Evolutionary conservation across 2,888 invertebrate species (phyloP).

Genomic region (Notodromas monacha): DNA sequence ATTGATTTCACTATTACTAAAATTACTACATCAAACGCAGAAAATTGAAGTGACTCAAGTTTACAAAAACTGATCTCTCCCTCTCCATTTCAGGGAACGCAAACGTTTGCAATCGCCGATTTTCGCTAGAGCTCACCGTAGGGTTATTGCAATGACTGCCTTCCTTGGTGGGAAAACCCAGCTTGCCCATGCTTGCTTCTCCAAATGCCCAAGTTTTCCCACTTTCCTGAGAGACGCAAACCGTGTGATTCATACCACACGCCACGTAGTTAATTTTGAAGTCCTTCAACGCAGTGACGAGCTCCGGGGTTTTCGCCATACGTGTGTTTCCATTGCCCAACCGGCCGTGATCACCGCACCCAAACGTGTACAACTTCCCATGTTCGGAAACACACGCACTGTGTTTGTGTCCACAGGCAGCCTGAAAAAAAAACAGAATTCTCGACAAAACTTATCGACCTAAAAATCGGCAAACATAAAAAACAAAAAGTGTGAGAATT

Average conservation of each 20-base stretch:
- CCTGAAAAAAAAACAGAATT: slow-evolving; percentile 15
- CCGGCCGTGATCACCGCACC: slow-evolving; percentile 29
- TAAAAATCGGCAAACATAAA: background rate
- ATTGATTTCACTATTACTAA: no score
- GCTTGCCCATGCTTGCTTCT: slow-evolving; percentile 29
- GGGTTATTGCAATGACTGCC: no score
- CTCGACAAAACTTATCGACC: background rate
- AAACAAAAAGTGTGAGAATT: no score
- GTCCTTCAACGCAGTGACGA: slow-evolving; percentile 21
- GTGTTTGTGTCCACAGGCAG: slow-evolving; percentile 28
- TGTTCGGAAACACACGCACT: slow-evolving; percentile 27
- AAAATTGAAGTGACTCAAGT: no score
- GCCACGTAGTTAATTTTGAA: slow-evolving; percentile 22
- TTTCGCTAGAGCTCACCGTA: no score
- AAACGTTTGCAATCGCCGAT: no score
- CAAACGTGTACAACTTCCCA: slow-evolving; percentile 29
- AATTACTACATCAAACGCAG: no score
- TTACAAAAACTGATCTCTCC: no score
- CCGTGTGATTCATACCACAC: slow-evolving; percentile 28
- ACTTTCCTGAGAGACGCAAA: slow-evolving; percentile 25
- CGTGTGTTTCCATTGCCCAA: slow-evolving; percentile 23
- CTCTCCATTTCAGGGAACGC: no score
- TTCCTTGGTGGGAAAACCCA: no score
- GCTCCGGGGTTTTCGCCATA: slow-evolving; percentile 27
- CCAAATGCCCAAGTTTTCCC: slow-evolving; percentile 27